Conservation (phyloP, 2,888 invertebrate genomes). For the Lissocephala sabroskyi region DNA sequence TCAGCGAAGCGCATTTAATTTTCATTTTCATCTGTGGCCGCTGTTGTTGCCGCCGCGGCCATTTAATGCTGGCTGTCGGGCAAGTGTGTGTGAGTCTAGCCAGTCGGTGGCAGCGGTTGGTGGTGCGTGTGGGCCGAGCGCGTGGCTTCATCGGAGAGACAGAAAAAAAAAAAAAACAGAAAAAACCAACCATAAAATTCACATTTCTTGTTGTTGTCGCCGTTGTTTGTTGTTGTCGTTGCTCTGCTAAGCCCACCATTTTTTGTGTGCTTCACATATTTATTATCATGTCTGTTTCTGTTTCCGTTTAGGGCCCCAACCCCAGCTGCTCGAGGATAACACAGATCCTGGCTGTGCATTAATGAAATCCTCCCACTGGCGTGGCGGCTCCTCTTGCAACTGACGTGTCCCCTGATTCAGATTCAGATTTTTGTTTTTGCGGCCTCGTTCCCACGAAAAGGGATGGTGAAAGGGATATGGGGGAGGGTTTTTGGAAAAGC, state of each 20-base stretch:
- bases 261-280: slow-evolving; percentile 33
- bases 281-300: slow-evolving; percentile 50
- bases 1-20: slow-evolving; percentile 36
- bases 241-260: no score
- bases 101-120: neutral
- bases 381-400: no score
- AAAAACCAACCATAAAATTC: no score
- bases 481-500: slow-evolving; percentile 18
- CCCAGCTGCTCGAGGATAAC: no score
- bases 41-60: slow-evolving; percentile 12
- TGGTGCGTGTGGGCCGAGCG: slow-evolving; percentile 2
- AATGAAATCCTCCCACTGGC: slow-evolving; percentile 41
- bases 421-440: neutral
- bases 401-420: neutral
- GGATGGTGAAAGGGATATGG: no score
- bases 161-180: no score
- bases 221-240: no score
- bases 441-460: no score
- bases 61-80: slow-evolving; percentile 25
- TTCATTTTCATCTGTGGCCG: neutral
- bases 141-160: no score
- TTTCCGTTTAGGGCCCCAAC: slow-evolving; percentile 13
- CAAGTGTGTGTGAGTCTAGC: neutral
- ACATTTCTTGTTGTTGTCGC: no score
- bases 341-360: slow-evolving; percentile 23